A percentile compares a stretch with the other conserved stretches of the same genome.
Conservation (phyloP, 2,113 vertebrate species). For the Bambusicola thoracicus region DNA sequence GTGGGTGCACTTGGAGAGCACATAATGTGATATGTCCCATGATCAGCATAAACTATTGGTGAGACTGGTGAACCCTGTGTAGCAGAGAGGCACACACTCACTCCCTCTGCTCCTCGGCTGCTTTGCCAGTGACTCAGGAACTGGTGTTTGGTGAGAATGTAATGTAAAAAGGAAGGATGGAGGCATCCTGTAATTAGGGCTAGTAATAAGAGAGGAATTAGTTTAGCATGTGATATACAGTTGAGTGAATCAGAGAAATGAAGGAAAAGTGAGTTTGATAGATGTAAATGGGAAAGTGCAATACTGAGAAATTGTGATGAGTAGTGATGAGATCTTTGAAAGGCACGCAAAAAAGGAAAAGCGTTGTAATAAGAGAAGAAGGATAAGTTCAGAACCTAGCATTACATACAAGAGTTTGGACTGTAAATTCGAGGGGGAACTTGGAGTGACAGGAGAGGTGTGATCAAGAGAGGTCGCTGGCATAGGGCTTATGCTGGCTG, state of each 20-base stretch:
- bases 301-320: not conserved
- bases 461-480: not conserved
- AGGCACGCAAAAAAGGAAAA: slow-evolving; percentile 12
- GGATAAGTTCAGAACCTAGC: not conserved
- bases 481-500: not conserved
- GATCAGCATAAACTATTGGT: fast-evolving
- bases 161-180: slow-evolving; percentile 7
- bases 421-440: not conserved
- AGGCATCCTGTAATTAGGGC: slow-evolving; percentile 38
- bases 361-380: not conserved
- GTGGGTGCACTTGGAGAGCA: not conserved
- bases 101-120: not conserved
- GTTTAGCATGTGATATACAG: slow-evolving; percentile 8
- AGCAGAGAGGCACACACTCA: not conserved
- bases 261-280: not conserved
- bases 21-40: not conserved
- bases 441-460: not conserved
- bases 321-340: not conserved
- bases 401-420: not conserved
- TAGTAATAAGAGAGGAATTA: slow-evolving; percentile 42
- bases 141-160: slow-evolving; percentile 6
- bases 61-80: fast-evolving
- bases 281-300: not conserved
- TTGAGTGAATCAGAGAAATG: slow-evolving; percentile 15
- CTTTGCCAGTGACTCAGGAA: slow-evolving; percentile 7